A percentile compares a stretch with the other conserved stretches of the same genome.
Evolutionary conservation across 2,113 vertebrate genomes (phyloP).

Genomic region (Rhegmatorhina hoffmannsi): DNA sequence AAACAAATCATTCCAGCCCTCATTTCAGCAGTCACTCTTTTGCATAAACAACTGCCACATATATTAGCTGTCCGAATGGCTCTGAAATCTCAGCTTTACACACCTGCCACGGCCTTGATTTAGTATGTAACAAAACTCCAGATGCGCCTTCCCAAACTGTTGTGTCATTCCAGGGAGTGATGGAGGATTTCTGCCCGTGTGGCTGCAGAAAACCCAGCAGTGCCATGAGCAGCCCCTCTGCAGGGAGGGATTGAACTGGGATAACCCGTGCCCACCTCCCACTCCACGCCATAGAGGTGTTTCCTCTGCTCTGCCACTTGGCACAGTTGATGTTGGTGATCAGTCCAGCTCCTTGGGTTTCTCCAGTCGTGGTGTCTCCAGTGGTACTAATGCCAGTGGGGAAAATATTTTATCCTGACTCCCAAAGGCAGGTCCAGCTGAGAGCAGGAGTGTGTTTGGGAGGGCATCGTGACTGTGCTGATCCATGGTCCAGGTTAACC

Average conservation of each 20-base stretch:
- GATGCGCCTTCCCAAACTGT: neutral
- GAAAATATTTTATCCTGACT: too few species aligned
- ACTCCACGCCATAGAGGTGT: neutral
- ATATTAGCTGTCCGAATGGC: neutral
- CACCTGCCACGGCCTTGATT: conserved; percentile 7
- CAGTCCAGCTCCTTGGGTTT: neutral
- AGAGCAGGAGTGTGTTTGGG: neutral
- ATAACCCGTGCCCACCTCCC: neutral
- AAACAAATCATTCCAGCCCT: neutral
- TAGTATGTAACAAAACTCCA: neutral
- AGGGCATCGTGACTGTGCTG: neutral
- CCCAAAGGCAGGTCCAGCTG: neutral
- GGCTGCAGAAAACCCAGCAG: neutral
- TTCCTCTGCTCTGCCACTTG: neutral
- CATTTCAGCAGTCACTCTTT: neutral
- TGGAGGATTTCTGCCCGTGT: neutral
- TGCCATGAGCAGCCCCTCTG: neutral
- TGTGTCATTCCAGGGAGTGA: accelerated
- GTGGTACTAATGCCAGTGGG: neutral
- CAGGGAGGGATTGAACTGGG: neutral
- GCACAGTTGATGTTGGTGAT: neutral
- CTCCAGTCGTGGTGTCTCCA: neutral
- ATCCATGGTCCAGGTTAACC: neutral
- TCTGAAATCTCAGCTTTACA: conserved; percentile 30
- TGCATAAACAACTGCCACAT: conserved; percentile 29